Evolutionary conservation across 1,140 invertebrate genomes (phyloP), one percentile per base, ranked within the genome.

Genomic region (Listronotus bonariensis): DNA sequence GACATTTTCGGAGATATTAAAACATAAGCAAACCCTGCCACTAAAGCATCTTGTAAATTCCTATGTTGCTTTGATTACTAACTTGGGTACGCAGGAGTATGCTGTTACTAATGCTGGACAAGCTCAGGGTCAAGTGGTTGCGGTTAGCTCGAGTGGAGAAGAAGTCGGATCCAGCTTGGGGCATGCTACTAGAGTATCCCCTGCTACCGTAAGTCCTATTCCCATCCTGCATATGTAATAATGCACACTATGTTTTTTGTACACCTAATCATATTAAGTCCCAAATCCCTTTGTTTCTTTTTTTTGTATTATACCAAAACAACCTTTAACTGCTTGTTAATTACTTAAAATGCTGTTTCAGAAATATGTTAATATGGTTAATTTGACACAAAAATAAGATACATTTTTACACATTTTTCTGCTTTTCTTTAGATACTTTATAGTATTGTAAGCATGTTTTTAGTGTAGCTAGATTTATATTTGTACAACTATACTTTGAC

Each of bases 101-200:
- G 87, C 83, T 79, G 85, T 83, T 79, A 85, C 83, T 81, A 81
- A 82, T 69, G 82, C 83, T 72, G 80, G 82, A 71, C 82, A 82
- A 64, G 79, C 82, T 75, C 81, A 82, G 68, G 80, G 74, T 70
- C 84, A 80, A 78, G 82, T 82, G 78, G 68, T 68, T 73, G 70
- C 64, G 76, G 55, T 66, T 15, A 49, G n/a, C 26, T 54, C 48
- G 15, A 66, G 59, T 31, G 65, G 77, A 68, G 83, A 84, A 66
- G 83, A 85, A 58, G 81, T 84, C 71, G 82, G 81, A 68, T 83
- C 86, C 70, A 87, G 86, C 78, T 85, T 92, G 76, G 88, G 88
- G 70, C 89, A 91, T 82, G 91, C 91, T 68, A 93, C 91, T 75
- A 85, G 92, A 77, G 91, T 93, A 73, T 93, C 92, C 74, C 92